Base-by-base conservation (phyloP, 2,113 vertebrate species). In the Datnioides undecimradiatus region DNA sequence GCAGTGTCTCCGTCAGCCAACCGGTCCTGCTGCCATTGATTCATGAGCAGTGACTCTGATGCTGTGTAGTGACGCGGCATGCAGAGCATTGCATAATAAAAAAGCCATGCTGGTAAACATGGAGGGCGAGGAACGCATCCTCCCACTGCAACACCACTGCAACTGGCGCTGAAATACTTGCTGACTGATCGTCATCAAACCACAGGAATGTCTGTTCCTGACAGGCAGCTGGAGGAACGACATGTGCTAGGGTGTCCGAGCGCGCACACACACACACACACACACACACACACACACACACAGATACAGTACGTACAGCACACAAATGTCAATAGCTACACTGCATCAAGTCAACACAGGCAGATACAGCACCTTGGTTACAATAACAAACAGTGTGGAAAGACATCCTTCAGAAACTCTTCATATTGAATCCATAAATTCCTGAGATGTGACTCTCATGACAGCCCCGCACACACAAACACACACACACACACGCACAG, bases 1-100 rank as follows among this genome's bases (percentile, higher is more conserved):
- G 88, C 91, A 86, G 70, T 79, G 74, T 80, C 77, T 48, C 72
- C 25, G n/a, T 52, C 12, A 27, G 70, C 74, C 81, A 77, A 57
- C 49, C n/a, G 16, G 11, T 59, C 25, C 68, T 64, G 80, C 78
- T 78, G 75, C 40, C 71, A 36, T 38, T 11, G 80, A 86, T 62
- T 75, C 79, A 70, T 0, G 29, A 54, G 75, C 82, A 34, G 79
- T 77, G 57, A 7, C 81, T 27, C 29, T 59, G 63, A 60, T 48
- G 80, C 65, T 36, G 25, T 66, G 67, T 27, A 36, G n/a, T 43
- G 12, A 31, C 14, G 57, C 66, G 46, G 55, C 64, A 51, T 29
- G 73, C 63, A 65, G 72, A 54, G 67, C 11, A 49, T 72, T 91
- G 74, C 76, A 70, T 86, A 79, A 83, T 23, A 49, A 64, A n/a